phyloP scores from a whole-genome alignment of 2,113 vertebrate genomes.

The Hippopotamus amphibius region DNA sequence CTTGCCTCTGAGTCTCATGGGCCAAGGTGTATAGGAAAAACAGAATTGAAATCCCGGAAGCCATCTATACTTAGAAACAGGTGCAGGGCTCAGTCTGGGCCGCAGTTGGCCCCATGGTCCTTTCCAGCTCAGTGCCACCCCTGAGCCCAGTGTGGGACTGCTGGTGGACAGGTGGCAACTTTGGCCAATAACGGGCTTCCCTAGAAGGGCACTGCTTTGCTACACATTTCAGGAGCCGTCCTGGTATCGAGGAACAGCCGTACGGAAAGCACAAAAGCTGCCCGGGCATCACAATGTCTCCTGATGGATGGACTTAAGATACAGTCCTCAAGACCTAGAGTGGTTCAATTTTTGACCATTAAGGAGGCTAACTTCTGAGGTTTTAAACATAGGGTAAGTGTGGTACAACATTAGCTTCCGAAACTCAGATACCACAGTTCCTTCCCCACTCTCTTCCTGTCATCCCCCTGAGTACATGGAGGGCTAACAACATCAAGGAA shows the following conservation, averaged over 20 bases:
- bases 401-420: neutral
- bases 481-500: neutral
- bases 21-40: conserved; percentile 52
- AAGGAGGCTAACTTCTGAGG: neutral
- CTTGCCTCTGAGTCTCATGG: neutral
- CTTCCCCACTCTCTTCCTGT: neutral
- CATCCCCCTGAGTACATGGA: accelerated
- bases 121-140: neutral
- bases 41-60: conserved; percentile 60
- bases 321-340: neutral
- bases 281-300: accelerated
- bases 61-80: conserved; percentile 79
- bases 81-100: neutral
- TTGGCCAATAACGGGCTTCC: neutral
- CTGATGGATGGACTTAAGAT: too few species aligned
- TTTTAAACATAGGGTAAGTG: too few species aligned
- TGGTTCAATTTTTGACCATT: neutral
- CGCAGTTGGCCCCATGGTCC: neutral
- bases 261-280: accelerated
- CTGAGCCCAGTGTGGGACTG: too few species aligned
- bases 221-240: neutral
- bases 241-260: neutral
- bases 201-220: neutral
- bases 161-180: accelerated
- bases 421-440: neutral